A percentile compares a stretch with the other conserved stretches of the same genome.
Evolutionary conservation across 92 coral and sea anemone species (phyloP).

Genomic region (Parazoanthus darwini): DNA sequence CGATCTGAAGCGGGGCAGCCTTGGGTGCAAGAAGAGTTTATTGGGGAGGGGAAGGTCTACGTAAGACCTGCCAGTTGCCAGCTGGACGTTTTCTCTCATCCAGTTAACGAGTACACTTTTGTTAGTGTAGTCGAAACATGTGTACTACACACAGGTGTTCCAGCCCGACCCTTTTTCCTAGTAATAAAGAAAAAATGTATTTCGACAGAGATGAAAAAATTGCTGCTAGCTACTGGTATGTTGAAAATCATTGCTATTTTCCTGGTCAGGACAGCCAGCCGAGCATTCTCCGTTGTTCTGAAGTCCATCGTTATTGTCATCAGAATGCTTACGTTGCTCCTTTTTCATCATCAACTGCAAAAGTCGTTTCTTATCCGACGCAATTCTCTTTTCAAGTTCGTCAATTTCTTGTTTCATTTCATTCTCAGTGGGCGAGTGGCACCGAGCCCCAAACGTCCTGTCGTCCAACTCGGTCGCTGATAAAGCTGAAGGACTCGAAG

Average conservation of each 20-base stretch:
- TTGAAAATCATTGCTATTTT: background rate
- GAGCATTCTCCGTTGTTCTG: background rate
- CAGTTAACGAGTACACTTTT: background rate
- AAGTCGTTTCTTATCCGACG: conserved; percentile 68
- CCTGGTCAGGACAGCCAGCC: background rate
- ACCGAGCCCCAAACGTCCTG: background rate
- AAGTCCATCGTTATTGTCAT: background rate
- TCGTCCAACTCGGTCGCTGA: background rate
- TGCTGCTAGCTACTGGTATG: background rate
- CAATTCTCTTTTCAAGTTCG: conserved; percentile 76
- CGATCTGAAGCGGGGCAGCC: too few species aligned
- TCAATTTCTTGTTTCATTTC: conserved; percentile 77
- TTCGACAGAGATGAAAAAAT: background rate
- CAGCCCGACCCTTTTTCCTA: background rate
- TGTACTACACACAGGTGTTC: background rate
- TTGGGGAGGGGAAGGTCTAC: background rate
- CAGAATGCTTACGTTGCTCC: conserved; percentile 44
- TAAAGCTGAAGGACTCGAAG: background rate
- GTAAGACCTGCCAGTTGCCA: background rate
- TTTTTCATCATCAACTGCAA: conserved; percentile 63
- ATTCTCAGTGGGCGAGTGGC: conserved; percentile 56
- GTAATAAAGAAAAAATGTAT: background rate
- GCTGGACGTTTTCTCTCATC: conserved; percentile 4
- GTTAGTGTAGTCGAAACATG: background rate
- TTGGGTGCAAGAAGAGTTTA: too few species aligned